These are phyloP conservation scores for Fratercula arctica DNA, from an alignment of 2,797 vertebrate genomes.

Conservation along the genomic window DNA sequence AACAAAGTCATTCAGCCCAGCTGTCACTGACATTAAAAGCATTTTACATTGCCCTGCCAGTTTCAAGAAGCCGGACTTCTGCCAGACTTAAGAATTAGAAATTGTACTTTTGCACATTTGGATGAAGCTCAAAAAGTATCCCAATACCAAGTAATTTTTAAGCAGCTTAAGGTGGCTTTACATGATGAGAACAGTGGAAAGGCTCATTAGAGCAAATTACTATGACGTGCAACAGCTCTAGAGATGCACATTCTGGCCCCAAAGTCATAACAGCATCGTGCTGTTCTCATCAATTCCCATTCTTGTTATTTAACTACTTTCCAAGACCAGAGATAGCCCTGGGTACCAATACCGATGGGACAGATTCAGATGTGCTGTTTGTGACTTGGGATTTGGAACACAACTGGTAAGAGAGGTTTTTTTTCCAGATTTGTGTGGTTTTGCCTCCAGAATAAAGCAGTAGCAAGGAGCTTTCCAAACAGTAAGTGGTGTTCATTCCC, in stretches of 20 bases:
- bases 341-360: background rate
- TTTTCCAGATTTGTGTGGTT: background rate
- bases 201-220: background rate
- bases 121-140: background rate
- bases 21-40: background rate
- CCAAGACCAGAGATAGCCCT: background rate
- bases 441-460: background rate
- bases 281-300: background rate
- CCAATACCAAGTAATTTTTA: background rate
- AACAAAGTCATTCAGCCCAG: background rate
- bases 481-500: background rate
- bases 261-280: background rate
- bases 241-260: background rate
- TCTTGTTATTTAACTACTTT: background rate
- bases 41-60: background rate
- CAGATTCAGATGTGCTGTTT: background rate
- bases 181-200: background rate
- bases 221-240: background rate
- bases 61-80: background rate
- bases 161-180: background rate
- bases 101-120: background rate
- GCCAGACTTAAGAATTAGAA: background rate
- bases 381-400: background rate
- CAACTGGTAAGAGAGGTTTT: background rate
- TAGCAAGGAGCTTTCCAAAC: background rate